phyloP scores from a whole-genome alignment of 2,888 invertebrate genomes.

The Nephrocerus scutellatus region DNA sequence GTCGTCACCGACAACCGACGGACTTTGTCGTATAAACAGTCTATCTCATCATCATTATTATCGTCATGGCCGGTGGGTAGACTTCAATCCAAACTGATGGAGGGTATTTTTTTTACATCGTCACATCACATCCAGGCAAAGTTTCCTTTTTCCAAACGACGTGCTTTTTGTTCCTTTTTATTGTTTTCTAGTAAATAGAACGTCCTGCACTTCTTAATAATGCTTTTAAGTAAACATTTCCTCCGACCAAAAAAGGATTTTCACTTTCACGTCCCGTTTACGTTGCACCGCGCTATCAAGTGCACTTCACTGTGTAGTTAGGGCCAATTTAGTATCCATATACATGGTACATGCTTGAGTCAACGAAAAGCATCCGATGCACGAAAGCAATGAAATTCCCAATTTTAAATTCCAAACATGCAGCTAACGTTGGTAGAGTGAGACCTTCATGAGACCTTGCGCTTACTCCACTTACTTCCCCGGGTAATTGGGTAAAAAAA shows the following conservation, averaged over 20 bases:
- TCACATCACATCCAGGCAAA: slow-evolving; percentile 22
- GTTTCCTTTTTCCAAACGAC: slow-evolving; percentile 20
- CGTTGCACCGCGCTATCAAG: no score
- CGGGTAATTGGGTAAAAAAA: no score
- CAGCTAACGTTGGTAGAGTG: no score
- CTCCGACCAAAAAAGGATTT: slow-evolving; percentile 18
- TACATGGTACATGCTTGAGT: no score
- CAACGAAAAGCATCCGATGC: slow-evolving; percentile 6
- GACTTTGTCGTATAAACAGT: slow-evolving; percentile 1
- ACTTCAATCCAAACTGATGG: no score
- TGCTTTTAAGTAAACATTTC: slow-evolving; percentile 19
- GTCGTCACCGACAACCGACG: background rate
- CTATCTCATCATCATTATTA: background rate
- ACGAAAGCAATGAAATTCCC: slow-evolving; percentile 5
- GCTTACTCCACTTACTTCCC: no score
- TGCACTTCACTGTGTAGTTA: slow-evolving; percentile 6
- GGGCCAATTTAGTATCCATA: slow-evolving; percentile 20
- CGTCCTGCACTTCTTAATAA: slow-evolving; percentile 22
- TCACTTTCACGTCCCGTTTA: slow-evolving; percentile 21
- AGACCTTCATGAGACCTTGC: no score
- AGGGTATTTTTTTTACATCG: slow-evolving; percentile 17
- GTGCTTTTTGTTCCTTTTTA: no score
- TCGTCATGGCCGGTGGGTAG: slow-evolving; percentile 17
- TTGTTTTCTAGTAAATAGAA: no score
- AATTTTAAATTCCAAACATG: no score